These are phyloP conservation scores for Rhipidura dahli DNA, from an alignment of 2,113 vertebrate species.

Conservation along the genomic window DNA sequence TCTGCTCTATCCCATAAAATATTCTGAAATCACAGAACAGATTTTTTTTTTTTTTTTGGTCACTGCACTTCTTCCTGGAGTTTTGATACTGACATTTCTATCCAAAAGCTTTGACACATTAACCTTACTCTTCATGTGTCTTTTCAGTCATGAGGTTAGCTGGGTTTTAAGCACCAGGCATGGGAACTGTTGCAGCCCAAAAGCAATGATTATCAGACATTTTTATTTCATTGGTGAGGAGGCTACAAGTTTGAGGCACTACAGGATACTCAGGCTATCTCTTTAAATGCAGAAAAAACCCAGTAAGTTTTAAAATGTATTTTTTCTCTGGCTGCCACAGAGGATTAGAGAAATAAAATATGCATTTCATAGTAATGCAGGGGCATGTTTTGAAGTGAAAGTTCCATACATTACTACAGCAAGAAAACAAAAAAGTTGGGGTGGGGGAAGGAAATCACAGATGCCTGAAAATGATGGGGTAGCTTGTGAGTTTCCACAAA, in stretches of 20 bases:
- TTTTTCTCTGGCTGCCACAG: neutral
- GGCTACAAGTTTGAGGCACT: neutral
- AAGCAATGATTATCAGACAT: neutral
- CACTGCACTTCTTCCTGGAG: neutral
- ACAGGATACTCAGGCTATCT: neutral
- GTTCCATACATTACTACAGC: neutral
- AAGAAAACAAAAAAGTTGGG: neutral
- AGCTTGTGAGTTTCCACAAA: neutral
- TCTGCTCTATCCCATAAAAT: neutral
- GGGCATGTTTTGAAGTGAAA: neutral
- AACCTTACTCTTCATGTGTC: neutral
- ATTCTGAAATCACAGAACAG: neutral
- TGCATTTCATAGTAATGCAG: neutral
- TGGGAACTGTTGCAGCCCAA: neutral
- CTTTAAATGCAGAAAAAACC: neutral
- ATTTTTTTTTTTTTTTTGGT: neutral
- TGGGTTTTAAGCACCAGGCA: neutral
- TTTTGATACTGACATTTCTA: neutral
- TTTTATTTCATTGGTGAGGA: neutral
- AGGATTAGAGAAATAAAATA: constrained; percentile 29
- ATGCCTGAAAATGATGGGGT: neutral
- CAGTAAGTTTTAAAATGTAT: neutral
- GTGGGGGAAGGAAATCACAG: neutral
- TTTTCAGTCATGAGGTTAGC: neutral
- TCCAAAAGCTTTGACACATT: neutral